phyloP scores from a whole-genome alignment of 2,113 vertebrate species.

The Pan paniscus region DNA sequence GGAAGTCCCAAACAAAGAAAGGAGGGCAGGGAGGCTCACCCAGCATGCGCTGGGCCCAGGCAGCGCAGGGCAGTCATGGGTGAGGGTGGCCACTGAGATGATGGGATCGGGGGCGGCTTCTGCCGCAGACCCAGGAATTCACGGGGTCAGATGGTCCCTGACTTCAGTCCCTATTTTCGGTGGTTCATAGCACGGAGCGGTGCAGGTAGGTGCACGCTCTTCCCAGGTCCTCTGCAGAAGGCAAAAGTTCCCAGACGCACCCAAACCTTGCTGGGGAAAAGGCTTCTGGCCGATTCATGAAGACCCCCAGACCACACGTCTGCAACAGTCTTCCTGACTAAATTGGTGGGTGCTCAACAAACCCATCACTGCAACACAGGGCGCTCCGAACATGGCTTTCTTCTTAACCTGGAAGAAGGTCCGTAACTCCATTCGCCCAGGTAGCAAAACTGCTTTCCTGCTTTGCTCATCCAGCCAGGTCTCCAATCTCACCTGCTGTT shows the following conservation, averaged over 20 bases:
- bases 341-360: not conserved
- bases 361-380: fast-evolving
- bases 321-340: not conserved
- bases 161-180: fast-evolving
- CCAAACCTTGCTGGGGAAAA: not conserved
- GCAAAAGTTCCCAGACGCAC: too few species aligned
- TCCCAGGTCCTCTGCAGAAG: fast-evolving
- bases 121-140: not conserved
- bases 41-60: not conserved
- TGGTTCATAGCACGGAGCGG: not conserved
- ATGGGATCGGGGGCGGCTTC: not conserved
- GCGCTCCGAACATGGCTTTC: not conserved
- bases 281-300: too few species aligned
- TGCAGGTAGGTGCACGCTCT: fast-evolving
- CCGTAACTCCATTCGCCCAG: not conserved
- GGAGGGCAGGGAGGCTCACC: not conserved
- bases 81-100: not conserved
- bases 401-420: not conserved
- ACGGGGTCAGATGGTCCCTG: not conserved
- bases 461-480: slow-evolving; percentile 82
- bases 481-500: slow-evolving; percentile 80
- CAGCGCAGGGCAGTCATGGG: not conserved
- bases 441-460: slow-evolving; percentile 72
- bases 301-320: not conserved
- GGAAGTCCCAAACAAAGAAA: fast-evolving